Conservation (phyloP, 2,888 invertebrate genomes). For the Noctuana brunneofusca region DNA sequence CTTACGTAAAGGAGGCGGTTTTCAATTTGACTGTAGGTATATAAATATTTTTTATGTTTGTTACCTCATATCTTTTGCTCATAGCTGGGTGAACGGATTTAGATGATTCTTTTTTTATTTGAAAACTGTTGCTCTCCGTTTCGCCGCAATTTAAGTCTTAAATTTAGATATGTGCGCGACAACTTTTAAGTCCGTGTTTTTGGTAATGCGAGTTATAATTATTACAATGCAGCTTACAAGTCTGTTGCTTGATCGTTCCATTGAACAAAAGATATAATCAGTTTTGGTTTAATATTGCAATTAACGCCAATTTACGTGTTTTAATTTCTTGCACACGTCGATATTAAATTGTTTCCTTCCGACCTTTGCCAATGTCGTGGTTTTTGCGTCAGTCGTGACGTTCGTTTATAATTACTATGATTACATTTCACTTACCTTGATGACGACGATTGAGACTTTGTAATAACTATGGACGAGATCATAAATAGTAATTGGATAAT, state of each 20-base stretch:
- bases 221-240: neutral
- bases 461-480: constrained; percentile 8
- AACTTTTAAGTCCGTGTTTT: no score
- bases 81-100: no score
- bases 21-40: no score
- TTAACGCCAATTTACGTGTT: constrained; percentile 43
- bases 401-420: constrained; percentile 31
- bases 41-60: no score
- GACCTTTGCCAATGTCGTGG: constrained; percentile 51
- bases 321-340: constrained; percentile 30
- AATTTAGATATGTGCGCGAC: no score
- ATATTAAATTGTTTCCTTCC: constrained; percentile 57
- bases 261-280: neutral
- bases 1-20: no score
- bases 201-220: no score
- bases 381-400: constrained; percentile 49
- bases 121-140: no score
- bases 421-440: constrained; percentile 24
- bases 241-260: neutral
- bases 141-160: no score
- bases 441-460: constrained; percentile 14
- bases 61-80: no score
- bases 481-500: neutral
- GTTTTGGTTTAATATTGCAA: constrained; percentile 18
- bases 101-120: no score